Evolutionary conservation across 2,888 invertebrate species (phyloP).

Genomic region (Achlya flavicornis): DNA sequence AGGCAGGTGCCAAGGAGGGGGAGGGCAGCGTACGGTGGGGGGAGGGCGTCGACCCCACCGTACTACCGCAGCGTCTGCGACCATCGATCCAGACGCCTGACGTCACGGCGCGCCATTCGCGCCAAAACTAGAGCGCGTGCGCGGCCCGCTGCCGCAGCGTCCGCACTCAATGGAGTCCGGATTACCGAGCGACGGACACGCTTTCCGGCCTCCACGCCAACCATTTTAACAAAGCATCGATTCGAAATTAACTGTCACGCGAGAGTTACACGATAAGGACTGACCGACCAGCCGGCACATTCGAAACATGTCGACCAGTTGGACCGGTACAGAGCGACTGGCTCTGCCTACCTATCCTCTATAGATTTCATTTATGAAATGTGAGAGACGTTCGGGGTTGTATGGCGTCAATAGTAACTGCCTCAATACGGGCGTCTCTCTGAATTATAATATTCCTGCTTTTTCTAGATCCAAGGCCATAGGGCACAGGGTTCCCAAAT

Average conservation of each 20-base stretch:
- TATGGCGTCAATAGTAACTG: conserved; percentile 75
- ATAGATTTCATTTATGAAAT: conserved; percentile 43
- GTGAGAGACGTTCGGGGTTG: conserved; percentile 83
- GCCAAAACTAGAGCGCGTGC: conserved; percentile 83
- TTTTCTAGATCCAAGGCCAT: conserved; percentile 81
- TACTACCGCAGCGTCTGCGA: conserved; percentile 84
- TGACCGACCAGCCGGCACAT: conserved; percentile 42
- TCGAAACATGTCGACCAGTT: conserved; percentile 43
- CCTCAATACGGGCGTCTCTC: conserved; percentile 82
- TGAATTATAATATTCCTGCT: conserved; percentile 73
- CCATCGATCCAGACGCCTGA: conserved; percentile 84
- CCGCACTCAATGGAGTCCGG: conserved; percentile 78
- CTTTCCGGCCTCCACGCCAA: conserved; percentile 65
- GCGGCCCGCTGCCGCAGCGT: conserved; percentile 77
- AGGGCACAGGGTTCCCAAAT: conserved; percentile 78
- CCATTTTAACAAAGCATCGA: conserved; percentile 62
- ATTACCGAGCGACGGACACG: conserved; percentile 75
- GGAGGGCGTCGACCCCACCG: conserved; percentile 80
- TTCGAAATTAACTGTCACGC: conserved; percentile 67
- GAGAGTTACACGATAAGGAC: conserved; percentile 59
- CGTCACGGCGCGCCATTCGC: conserved; percentile 82
- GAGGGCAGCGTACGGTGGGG: conserved; percentile 53
- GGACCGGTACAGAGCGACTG: conserved; percentile 42
- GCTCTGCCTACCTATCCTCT: conserved; percentile 27
- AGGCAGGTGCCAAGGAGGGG: conserved; percentile 71